Base-by-base conservation (phyloP, 2,797 vertebrate species). In the Remorina albescens region DNA sequence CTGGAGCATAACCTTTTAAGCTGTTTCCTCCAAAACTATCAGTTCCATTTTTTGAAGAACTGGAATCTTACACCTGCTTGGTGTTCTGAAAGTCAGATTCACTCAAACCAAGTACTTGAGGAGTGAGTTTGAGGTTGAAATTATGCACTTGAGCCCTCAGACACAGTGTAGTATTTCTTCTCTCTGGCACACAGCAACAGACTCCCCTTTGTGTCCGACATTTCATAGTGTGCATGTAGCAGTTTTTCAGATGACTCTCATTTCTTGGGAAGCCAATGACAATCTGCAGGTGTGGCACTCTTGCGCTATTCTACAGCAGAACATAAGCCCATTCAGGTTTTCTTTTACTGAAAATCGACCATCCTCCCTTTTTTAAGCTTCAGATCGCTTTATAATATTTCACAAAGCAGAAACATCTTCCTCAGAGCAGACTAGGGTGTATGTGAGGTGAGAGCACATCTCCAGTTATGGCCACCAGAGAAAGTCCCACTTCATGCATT, bases 171-270 rank as follows among this genome's bases (percentile, higher is more conserved):
- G 87, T 76, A 51, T 94, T 92, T 91, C 91, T 85, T 74, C 81
- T 90, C 80, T 76, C 57, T 80, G 82, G 74, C 67, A 47, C 83
- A 57, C 32, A 41, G 84, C 80, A 90, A 94, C 93, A 94, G 86
- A 86, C 84, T 78, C 60, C 71, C 76, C 90, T 94, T 94, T 94
- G 93, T 94, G 89, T 89, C 74, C 63, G 15, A 76, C 81, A 73
- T 89, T 86, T 89, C 76, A 80, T 66, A 58, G 80, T 86, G 81
- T 55, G 85, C 80, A 88, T 91, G 91, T 91, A 83, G 85, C 86
- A 90, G 85, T 92, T 91, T 94, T 90, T 81, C 78, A 81, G 88
- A 92, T 89, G 88, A 93, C 83, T 92, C 85, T 80, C 82, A 66
- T 83, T 88, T 83, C 86, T 78, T 74, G 26, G 28, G 80, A 83